phyloP scores from a whole-genome alignment of 2,113 vertebrate species.

The Halichoerus grypus region DNA sequence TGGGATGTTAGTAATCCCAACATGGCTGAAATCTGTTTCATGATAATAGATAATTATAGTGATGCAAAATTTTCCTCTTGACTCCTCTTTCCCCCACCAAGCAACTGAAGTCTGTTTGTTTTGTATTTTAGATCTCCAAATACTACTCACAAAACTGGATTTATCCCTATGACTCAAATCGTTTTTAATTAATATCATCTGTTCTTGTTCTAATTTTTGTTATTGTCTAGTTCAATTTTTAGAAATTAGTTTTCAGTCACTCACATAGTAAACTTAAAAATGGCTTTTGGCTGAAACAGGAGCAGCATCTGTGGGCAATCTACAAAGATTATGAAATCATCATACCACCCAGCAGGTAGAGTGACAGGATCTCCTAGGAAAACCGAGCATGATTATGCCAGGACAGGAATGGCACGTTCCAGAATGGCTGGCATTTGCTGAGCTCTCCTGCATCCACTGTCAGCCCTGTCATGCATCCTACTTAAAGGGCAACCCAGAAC shows the following conservation, averaged over 20 bases:
- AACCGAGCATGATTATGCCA: background rate
- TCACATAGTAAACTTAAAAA: conserved; percentile 32
- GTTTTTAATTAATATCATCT: background rate
- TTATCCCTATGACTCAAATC: conserved; percentile 37
- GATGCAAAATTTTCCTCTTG: background rate
- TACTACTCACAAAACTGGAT: background rate
- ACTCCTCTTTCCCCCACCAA: background rate
- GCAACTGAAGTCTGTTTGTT: conserved; percentile 11
- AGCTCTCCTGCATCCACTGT: background rate
- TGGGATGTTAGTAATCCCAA: background rate
- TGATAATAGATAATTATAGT: background rate
- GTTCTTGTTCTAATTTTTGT: conserved; percentile 47
- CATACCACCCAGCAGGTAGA: background rate
- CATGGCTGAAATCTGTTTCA: background rate
- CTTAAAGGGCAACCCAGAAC: background rate
- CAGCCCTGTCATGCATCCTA: background rate
- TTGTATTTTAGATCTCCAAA: conserved; percentile 20
- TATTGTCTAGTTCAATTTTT: conserved; percentile 2
- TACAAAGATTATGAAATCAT: background rate
- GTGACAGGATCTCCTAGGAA: background rate
- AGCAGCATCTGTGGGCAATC: background rate
- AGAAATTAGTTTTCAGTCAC: conserved; percentile 18
- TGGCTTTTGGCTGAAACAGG: conserved; percentile 40
- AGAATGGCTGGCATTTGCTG: background rate
- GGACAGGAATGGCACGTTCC: background rate